These are phyloP conservation scores for Andrena cerasifolii DNA, from an alignment of 1,140 invertebrate species.

Conservation along the genomic window DNA sequence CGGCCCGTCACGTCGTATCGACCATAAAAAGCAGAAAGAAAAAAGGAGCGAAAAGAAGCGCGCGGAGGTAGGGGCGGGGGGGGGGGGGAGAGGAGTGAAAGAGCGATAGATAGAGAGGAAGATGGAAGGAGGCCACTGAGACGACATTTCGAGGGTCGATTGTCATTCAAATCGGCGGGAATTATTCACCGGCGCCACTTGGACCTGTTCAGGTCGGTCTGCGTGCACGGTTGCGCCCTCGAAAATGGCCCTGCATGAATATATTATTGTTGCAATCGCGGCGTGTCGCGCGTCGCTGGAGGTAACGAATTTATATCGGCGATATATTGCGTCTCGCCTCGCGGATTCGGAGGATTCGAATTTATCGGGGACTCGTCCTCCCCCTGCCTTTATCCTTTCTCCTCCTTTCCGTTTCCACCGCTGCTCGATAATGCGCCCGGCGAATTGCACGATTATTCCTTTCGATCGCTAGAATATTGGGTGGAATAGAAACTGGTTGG, in stretches of 20 bases:
- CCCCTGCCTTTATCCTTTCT: neutral
- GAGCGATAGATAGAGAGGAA: too few relatives aligned
- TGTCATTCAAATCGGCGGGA: slow-evolving; percentile 61
- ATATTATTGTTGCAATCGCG: slow-evolving; percentile 50
- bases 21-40: neutral
- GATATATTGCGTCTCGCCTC: slow-evolving; percentile 23
- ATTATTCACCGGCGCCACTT: slow-evolving; percentile 59
- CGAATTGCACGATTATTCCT: slow-evolving; percentile 25
- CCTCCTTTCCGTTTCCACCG: neutral
- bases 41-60: neutral
- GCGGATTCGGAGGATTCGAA: slow-evolving; percentile 8
- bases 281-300: slow-evolving; percentile 14
- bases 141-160: slow-evolving; percentile 51
- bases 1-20: slow-evolving; percentile 27
- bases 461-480: slow-evolving; percentile 12
- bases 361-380: slow-evolving; percentile 12
- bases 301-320: slow-evolving; percentile 56
- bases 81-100: too few relatives aligned
- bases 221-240: slow-evolving; percentile 21
- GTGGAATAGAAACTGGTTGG: slow-evolving; percentile 19
- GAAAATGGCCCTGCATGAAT: slow-evolving; percentile 44
- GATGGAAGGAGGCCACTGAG: neutral
- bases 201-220: slow-evolving; percentile 21
- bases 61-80: neutral
- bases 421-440: slow-evolving; percentile 24